Evolutionary conservation across 2,797 vertebrate species (phyloP).

Genomic region (Masticophis lateralis): DNA sequence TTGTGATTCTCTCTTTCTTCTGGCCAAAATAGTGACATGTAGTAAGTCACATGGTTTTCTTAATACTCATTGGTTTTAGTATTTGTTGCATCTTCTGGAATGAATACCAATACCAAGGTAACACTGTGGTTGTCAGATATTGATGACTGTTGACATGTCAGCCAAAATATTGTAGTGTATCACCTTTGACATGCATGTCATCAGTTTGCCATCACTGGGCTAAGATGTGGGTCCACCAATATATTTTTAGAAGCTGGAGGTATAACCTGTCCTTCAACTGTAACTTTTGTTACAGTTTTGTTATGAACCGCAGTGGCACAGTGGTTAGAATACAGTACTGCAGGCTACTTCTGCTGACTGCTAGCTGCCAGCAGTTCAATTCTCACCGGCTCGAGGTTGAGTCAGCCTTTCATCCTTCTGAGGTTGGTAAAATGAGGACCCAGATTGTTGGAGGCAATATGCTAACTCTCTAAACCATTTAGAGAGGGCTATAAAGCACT

Average conservation of each 20-base stretch:
- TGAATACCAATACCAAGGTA: background rate
- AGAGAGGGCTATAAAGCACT: no score
- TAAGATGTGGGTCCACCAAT: background rate
- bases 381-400: no score
- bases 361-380: no score
- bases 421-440: no score
- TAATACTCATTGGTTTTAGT: background rate
- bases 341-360: no score
- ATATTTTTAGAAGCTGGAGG: background rate
- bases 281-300: background rate
- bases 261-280: background rate
- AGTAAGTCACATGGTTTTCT: background rate
- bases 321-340: no score
- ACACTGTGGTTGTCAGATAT: background rate
- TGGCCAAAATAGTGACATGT: background rate
- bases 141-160: background rate
- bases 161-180: background rate
- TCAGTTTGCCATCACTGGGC: background rate
- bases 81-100: background rate
- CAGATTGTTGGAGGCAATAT: no score
- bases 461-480: no score
- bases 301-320: no score
- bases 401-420: no score
- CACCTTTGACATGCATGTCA: background rate
- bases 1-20: background rate